phyloP scores from a whole-genome alignment of 2,888 invertebrate genomes.

The Hydrotaea diabolus region DNA sequence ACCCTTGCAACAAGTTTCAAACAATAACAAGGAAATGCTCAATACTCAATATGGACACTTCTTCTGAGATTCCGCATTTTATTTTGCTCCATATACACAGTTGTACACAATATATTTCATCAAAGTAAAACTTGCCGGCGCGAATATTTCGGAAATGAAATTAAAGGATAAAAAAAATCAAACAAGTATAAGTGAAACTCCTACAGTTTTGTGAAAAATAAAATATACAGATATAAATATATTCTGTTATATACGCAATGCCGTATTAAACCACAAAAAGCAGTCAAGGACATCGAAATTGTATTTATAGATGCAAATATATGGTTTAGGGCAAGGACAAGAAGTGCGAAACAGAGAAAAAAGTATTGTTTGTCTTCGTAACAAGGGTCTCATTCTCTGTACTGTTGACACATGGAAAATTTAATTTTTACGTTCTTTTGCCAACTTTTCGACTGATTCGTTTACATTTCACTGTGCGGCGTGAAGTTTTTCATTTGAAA shows the following conservation, averaged over 20 bases:
- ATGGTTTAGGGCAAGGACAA: not conserved
- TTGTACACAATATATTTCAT: too few species aligned
- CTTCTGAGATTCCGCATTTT: too few species aligned
- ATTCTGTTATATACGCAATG: not conserved
- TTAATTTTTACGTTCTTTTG: slow-evolving; percentile 1
- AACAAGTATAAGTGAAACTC: too few species aligned
- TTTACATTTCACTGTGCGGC: not conserved
- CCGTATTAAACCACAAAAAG: not conserved
- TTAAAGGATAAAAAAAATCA: too few species aligned
- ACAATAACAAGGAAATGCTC: too few species aligned
- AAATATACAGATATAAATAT: too few species aligned
- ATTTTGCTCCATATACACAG: too few species aligned
- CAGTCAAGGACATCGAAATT: not conserved
- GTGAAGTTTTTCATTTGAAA: not conserved
- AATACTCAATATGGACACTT: too few species aligned
- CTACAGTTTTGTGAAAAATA: too few species aligned
- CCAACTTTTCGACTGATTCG: not conserved
- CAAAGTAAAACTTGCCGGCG: too few species aligned
- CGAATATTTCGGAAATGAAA: too few species aligned
- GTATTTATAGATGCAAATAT: not conserved
- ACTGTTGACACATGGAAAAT: slow-evolving; percentile 16
- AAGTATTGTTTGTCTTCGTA: not conserved
- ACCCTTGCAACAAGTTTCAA: too few species aligned
- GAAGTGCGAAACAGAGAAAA: not conserved
- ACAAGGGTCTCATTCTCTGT: not conserved